Evolutionary conservation across 2,888 invertebrate genomes (phyloP).

Genomic region (Scelioninae gen. 1): DNA sequence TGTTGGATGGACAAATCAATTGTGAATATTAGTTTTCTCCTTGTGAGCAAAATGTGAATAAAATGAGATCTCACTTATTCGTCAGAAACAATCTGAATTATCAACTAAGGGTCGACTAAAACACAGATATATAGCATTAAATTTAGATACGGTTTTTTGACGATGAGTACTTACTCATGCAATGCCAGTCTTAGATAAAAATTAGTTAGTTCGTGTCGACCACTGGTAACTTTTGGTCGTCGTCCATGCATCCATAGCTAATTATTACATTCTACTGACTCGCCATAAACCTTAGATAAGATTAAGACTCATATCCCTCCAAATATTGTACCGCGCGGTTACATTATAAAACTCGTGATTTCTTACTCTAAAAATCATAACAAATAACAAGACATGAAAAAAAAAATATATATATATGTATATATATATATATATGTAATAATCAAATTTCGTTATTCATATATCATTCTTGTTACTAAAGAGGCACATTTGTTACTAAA

Average conservation of each 20-base stretch:
- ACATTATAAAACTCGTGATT: constrained; percentile 50
- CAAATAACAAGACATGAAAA: background rate
- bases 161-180: constrained; percentile 34
- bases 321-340: constrained; percentile 61
- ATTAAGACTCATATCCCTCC: constrained; percentile 81
- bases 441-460: constrained; percentile 26
- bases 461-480: constrained; percentile 22
- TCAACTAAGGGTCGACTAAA: constrained; percentile 26
- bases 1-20: constrained; percentile 22
- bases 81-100: constrained; percentile 34
- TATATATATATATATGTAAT: constrained; percentile 10
- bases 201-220: constrained; percentile 41
- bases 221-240: constrained; percentile 41
- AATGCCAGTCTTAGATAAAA: constrained; percentile 44
- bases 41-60: constrained; percentile 50
- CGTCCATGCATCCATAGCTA: constrained; percentile 52
- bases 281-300: constrained; percentile 77
- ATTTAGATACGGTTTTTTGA: constrained; percentile 47
- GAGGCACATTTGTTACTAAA: constrained; percentile 26
- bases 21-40: constrained; percentile 55
- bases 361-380: constrained; percentile 36
- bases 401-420: background rate
- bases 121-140: constrained; percentile 9
- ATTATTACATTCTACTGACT: constrained; percentile 68
- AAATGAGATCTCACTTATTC: constrained; percentile 33